Percentiles rank a stretch among this genome's conserved stretches.
Evolutionary conservation across 2,888 invertebrate species (phyloP).

Genomic region (Mesoligia furuncula): DNA sequence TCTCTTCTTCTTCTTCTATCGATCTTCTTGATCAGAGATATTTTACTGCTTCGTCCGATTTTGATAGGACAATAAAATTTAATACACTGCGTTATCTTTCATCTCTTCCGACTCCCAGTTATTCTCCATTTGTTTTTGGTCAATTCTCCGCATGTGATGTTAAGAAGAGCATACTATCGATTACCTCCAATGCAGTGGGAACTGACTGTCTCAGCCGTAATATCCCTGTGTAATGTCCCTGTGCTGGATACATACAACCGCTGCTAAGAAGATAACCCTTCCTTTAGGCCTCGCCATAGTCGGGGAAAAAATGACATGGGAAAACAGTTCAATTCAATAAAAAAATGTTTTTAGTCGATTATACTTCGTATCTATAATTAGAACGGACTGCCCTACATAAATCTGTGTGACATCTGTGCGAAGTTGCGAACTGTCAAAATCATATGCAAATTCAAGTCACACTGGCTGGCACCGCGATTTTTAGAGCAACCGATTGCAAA

Average conservation of each 20-base stretch:
- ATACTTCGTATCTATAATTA: neutral
- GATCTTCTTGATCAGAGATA: too few species aligned
- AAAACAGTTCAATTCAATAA: neutral
- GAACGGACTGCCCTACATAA: neutral
- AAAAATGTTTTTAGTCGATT: neutral
- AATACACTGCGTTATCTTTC: too few species aligned
- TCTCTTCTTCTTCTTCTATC: too few species aligned
- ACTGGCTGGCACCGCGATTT: slow-evolving; percentile 33
- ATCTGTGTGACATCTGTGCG: slow-evolving; percentile 22
- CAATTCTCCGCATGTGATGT: too few species aligned
- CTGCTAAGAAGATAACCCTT: neutral
- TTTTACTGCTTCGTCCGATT: too few species aligned
- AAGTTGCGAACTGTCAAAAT: slow-evolving; percentile 46
- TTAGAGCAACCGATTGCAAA: slow-evolving; percentile 31
- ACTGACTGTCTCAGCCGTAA: too few species aligned
- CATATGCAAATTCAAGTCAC: slow-evolving; percentile 51
- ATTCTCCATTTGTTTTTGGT: too few species aligned
- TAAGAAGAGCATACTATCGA: too few species aligned
- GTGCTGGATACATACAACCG: neutral
- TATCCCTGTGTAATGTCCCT: too few species aligned
- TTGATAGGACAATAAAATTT: too few species aligned
- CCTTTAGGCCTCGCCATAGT: neutral
- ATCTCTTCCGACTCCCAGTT: too few species aligned
- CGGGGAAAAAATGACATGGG: neutral
- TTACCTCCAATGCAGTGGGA: too few species aligned